Evolutionary conservation across 1,140 invertebrate genomes (phyloP), one percentile per base, ranked within the genome.

Genomic region (Nymphalis io): DNA sequence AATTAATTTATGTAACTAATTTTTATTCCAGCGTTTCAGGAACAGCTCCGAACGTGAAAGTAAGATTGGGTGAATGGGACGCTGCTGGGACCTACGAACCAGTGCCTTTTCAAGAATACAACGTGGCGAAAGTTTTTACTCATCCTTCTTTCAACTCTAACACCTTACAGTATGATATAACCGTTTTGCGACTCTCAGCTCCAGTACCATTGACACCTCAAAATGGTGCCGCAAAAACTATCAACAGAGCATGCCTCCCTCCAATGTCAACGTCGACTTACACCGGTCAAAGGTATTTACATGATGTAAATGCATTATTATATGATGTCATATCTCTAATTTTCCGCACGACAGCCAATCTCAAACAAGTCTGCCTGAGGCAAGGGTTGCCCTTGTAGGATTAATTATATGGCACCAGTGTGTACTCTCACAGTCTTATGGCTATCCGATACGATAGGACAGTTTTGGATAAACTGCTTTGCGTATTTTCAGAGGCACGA

Each of bases 21-120:
- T 0, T 60, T 60, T 62, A 62, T 27, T 78, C 58, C 48, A 91
- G 88, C 63, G 85, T 88, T 75, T 84, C 85, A 80, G 86, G 85
- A 46, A 87, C 84, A 21, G 84, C 83, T 16, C 87, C 85, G 3
- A 89, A 89, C 53, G 68, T 94, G 1, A 95, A 95, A 81, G 92
- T 95, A 4, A 93, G 95, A 46, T 79, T 96, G 0, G 95, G 95
- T 0, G 95, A 95, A 79, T 95, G 95, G 95, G 93, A 95, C 81
- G 93, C 93, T 0, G 87, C 90, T n/a, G 92, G 87, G 0, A 93
- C 93, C 0, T 93, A 81, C 10, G 95, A 95, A 66, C 93, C 93
- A 0, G 92, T 95, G 53, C 92, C 94, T 3, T 93, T 92, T 64
- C 88, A 94, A 73, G 95, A 95, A 73, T 93, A 94, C 58, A 85